phyloP scores from a whole-genome alignment of 2,888 invertebrate genomes.

The Chamaedrilus cognettii region DNA sequence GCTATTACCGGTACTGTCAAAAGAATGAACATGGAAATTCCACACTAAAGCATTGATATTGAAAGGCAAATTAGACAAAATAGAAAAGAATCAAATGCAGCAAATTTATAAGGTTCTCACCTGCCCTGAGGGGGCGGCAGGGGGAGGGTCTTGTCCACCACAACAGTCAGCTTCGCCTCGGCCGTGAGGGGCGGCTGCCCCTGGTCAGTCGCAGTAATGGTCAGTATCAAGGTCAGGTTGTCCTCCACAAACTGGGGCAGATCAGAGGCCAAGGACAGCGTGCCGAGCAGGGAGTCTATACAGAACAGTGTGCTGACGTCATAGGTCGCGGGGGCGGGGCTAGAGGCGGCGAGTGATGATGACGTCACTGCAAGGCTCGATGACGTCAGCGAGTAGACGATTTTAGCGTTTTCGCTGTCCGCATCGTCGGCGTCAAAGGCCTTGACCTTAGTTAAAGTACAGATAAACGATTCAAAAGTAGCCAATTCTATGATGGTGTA shows the following conservation, averaged over 20 bases:
- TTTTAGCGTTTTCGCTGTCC: constrained; percentile 6
- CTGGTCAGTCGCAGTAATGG: constrained; percentile 2
- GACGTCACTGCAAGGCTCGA: background rate
- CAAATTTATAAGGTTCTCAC: no score
- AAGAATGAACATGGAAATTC: no score
- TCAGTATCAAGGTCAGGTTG: constrained; percentile 8
- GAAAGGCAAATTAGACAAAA: no score
- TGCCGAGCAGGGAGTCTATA: background rate
- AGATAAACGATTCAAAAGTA: background rate
- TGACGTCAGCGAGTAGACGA: background rate
- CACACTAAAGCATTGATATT: no score
- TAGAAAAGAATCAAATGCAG: no score
- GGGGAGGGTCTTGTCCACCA: constrained; percentile 1
- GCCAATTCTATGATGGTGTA: no score
- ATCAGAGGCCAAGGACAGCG: background rate
- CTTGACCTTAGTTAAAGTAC: constrained; percentile 3
- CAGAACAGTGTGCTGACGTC: background rate
- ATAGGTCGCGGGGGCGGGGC: background rate
- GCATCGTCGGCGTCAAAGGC: constrained; percentile 7
- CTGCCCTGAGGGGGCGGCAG: constrained; percentile 1
- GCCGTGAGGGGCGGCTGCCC: constrained; percentile 9
- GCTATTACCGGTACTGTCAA: no score
- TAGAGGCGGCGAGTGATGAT: background rate
- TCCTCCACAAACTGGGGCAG: background rate
- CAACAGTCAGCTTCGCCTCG: background rate